Conservation (phyloP, 2,113 vertebrate species). For the Cranoglanis bouderius region DNA sequence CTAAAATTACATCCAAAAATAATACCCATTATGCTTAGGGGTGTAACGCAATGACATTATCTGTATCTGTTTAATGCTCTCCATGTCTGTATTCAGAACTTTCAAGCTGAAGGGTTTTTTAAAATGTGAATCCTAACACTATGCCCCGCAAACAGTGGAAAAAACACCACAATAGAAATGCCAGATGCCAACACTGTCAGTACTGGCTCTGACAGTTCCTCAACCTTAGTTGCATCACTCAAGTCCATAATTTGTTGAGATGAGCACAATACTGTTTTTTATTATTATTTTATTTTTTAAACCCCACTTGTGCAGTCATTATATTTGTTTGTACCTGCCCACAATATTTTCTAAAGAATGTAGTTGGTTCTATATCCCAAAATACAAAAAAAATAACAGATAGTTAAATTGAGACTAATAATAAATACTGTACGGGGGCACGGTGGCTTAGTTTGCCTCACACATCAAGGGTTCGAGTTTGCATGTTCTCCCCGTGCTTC, state of each 20-base stretch:
- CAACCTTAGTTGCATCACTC: not conserved
- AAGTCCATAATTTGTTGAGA: not conserved
- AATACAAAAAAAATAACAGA: not conserved
- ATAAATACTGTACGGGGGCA: not conserved
- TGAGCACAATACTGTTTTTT: not conserved
- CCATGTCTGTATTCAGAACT: not conserved
- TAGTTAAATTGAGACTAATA: not conserved
- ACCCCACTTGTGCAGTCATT: not conserved
- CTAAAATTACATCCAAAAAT: not conserved
- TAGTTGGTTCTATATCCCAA: not conserved
- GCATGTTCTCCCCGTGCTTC: no score
- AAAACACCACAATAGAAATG: not conserved
- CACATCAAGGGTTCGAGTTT: no score
- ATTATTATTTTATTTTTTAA: no score
- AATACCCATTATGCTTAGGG: not conserved
- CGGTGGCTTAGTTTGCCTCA: no score
- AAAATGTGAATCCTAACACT: not conserved
- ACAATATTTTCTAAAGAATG: not conserved
- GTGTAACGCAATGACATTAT: not conserved
- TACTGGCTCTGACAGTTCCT: not conserved
- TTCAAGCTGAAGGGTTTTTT: not conserved
- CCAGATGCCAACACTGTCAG: not conserved
- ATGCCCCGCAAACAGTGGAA: not conserved
- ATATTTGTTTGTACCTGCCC: not conserved
- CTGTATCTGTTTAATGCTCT: not conserved